A percentile compares a stretch with the other conserved stretches of the same genome.
Evolutionary conservation across 2,797 vertebrate species (phyloP).

Genomic region (Helarctos malayanus): DNA sequence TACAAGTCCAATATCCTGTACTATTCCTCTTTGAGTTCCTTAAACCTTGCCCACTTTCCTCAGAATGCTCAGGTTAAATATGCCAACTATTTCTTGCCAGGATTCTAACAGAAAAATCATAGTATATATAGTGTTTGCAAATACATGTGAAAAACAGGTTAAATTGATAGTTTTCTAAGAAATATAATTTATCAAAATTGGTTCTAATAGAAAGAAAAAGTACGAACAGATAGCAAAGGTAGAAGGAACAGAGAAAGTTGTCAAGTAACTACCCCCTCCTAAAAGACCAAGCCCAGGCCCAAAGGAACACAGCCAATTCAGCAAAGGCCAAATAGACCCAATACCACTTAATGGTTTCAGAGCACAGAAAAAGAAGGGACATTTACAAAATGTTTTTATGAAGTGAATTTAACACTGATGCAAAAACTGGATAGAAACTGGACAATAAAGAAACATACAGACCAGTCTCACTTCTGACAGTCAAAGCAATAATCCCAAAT

Average conservation of each 20-base stretch:
- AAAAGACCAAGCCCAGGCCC: neutral
- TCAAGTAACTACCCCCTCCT: neutral
- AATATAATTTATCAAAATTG: neutral
- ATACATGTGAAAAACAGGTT: neutral
- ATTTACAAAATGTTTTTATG: neutral
- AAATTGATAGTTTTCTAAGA: constrained; percentile 29
- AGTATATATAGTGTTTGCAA: neutral
- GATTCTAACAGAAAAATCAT: constrained; percentile 38
- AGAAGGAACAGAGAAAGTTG: constrained; percentile 15
- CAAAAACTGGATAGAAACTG: neutral
- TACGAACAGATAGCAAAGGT: neutral
- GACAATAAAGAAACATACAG: neutral
- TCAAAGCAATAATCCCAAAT: neutral
- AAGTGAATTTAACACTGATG: neutral
- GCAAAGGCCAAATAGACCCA: neutral
- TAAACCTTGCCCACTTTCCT: neutral
- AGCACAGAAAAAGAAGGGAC: neutral
- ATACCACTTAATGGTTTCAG: neutral
- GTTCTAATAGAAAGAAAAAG: neutral
- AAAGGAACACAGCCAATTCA: neutral
- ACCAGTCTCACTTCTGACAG: neutral
- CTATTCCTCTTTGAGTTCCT: neutral
- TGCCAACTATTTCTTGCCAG: neutral
- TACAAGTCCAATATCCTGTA: neutral
- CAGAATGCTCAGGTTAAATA: neutral